Evolutionary conservation across 2,113 vertebrate genomes (phyloP).

Genomic region (Poecile atricapillus): DNA sequence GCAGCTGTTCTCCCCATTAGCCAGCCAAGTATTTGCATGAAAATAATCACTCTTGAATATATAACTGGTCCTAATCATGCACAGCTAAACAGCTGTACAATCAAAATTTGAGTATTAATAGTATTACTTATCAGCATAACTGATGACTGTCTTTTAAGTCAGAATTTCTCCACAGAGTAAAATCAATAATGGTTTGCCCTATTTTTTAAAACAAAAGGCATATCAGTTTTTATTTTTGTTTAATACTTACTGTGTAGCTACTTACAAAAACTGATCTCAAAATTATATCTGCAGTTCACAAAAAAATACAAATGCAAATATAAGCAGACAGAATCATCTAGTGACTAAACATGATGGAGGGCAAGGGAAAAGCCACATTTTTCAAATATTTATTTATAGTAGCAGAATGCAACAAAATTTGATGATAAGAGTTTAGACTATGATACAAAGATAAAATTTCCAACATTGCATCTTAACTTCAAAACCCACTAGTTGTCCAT

Average conservation of each 20-base stretch:
- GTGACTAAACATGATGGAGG: background rate
- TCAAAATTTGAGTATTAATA: background rate
- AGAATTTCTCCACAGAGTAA: background rate
- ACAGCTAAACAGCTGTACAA: constrained; percentile 14
- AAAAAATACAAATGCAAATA: background rate
- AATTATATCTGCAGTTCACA: background rate
- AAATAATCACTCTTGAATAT: constrained; percentile 48
- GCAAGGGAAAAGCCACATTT: background rate
- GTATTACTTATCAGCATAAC: background rate
- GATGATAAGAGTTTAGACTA: background rate
- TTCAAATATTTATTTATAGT: background rate
- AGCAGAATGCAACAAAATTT: background rate
- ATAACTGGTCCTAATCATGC: constrained; percentile 11
- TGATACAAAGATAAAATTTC: background rate
- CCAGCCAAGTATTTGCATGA: constrained; percentile 52
- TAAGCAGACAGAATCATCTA: background rate
- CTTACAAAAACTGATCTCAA: background rate
- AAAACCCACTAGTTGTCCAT: background rate
- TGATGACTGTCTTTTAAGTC: background rate
- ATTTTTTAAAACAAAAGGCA: background rate
- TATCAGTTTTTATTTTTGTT: background rate
- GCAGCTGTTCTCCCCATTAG: constrained; percentile 58
- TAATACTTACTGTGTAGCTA: background rate
- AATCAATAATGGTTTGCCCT: background rate
- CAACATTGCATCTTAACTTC: background rate